Percentiles rank a stretch among this genome's conserved stretches.
Evolutionary conservation across 2,888 invertebrate genomes (phyloP).

Genomic region (Rhagonycha lutea): DNA sequence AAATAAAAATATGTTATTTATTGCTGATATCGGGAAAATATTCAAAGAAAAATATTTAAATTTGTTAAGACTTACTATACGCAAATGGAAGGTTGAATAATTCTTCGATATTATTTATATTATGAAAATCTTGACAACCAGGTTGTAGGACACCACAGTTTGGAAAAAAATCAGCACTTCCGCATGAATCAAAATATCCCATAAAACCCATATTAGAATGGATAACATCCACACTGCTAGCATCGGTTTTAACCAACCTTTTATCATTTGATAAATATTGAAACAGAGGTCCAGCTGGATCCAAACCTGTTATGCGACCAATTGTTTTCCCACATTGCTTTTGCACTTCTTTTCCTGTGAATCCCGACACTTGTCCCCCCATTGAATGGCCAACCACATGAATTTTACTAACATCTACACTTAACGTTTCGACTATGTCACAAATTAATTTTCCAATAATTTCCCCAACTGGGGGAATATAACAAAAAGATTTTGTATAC

Average conservation of each 20-base stretch:
- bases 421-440: neutral
- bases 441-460: constrained; percentile 4
- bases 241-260: neutral
- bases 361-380: constrained; percentile 5
- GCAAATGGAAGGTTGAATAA: neutral
- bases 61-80: neutral
- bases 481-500: constrained; percentile 1
- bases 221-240: constrained; percentile 1
- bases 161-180: constrained; percentile 3
- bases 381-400: constrained; percentile 8
- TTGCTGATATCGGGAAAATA: too few relatives aligned
- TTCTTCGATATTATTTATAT: neutral
- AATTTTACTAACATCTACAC: neutral
- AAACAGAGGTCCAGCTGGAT: constrained; percentile 10
- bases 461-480: neutral
- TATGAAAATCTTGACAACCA: neutral
- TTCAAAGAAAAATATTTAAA: too few relatives aligned
- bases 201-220: neutral
- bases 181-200: constrained; percentile 4
- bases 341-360: neutral
- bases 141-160: constrained; percentile 8
- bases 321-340: neutral
- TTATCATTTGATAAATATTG: neutral
- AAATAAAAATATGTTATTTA: neutral
- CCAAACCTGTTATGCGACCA: constrained; percentile 5